These are phyloP conservation scores for Dryadula phaetusa DNA, from an alignment of 2,888 invertebrate genomes.

Conservation along the genomic window DNA sequence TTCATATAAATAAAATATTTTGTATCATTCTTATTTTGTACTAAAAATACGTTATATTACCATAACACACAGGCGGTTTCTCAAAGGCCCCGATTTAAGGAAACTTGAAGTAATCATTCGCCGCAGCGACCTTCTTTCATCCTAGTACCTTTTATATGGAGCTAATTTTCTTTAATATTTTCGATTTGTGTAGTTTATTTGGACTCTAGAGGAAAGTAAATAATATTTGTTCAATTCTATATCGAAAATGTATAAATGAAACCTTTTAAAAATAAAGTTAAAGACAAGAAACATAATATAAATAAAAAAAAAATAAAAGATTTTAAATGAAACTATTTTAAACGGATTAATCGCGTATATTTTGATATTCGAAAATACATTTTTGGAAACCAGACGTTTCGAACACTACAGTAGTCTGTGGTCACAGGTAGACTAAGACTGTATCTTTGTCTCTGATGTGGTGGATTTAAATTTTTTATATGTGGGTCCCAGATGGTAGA, in stretches of 20 bases:
- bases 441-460: too few species aligned
- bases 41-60: not conserved
- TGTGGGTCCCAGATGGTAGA: too few species aligned
- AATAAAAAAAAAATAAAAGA: not conserved
- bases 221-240: not conserved
- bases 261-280: not conserved
- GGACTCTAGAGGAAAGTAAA: not conserved
- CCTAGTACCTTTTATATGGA: not conserved
- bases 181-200: not conserved
- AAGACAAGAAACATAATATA: too few species aligned
- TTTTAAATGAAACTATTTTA: too few species aligned
- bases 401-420: too few species aligned
- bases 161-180: not conserved
- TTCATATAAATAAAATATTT: not conserved
- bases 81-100: not conserved
- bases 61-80: not conserved
- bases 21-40: not conserved
- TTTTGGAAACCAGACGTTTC: too few species aligned
- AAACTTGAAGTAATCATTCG: not conserved
- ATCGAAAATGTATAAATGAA: not conserved
- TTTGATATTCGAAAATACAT: too few species aligned
- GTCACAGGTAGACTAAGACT: too few species aligned
- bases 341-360: too few species aligned
- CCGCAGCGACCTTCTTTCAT: not conserved
- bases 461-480: too few species aligned